Base-by-base conservation (phyloP, 2,888 invertebrate genomes). In the Dolichomitus sp. region DNA sequence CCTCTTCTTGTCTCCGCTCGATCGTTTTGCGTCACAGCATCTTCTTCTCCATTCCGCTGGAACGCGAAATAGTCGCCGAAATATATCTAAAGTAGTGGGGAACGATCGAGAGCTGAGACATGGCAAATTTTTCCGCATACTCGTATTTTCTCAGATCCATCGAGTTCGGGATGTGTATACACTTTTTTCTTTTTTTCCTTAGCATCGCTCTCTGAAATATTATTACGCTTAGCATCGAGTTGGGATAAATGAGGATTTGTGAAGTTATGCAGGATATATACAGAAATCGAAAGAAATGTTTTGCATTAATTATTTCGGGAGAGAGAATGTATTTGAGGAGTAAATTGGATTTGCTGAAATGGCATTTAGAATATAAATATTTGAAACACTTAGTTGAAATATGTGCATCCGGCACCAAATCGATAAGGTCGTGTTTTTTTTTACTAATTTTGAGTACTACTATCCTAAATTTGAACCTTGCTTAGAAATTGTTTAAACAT, bases 1-100 rank as follows among this genome's bases (percentile, higher is more conserved):
- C 61, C 76, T 65, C 79, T 74, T 48, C 48, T 70, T 12, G 79
- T 73, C 69, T 78, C 66, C 57, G 54, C 50, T 37, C 33, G 61
- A 61, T 37, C 59, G 59, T 17, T 61, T 61, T 37, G 40, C 61
- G 61, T 61, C 61, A 61, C 59, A n/a, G 59, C 27, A 17, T 7
- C n/a, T 6, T 33, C 33, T 30, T 7, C 33, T 6, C 5, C 30
- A 30, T 11, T 57, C 57, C 30, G 0, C 27, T 14, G 27, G 30
- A 30, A 57, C 57, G 27, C 27, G 30, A 30, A 57, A 17, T 33
- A 14, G 19, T 59, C 17, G 3, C 30, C n/a, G 33, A 33, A 59
- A 59, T 27, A 30, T 57, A 57, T 17, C 19, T 11, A 11, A 19
- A 11, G 19, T 11, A 19, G 2, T 7, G 19, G 19, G 23, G 23